Conservation (phyloP, 1,140 invertebrate species). For the Drosophila pseudoananassae region DNA sequence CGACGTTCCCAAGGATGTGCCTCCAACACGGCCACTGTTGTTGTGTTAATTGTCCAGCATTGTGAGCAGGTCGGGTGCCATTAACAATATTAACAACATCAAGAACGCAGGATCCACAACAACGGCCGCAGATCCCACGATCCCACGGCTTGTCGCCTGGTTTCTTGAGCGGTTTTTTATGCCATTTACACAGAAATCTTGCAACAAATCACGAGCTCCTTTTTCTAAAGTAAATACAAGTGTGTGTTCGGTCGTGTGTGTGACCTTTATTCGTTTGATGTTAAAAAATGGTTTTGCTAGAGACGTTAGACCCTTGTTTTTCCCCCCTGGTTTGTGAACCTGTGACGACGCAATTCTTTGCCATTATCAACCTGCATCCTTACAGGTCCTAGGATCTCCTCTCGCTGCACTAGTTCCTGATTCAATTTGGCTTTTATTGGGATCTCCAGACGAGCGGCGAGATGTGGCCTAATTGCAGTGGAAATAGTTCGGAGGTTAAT, state of each 20-base stretch:
- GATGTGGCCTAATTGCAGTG: slow-evolving; percentile 73
- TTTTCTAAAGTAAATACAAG: slow-evolving; percentile 35
- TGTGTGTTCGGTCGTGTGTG: slow-evolving; percentile 1
- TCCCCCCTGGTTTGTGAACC: slow-evolving; percentile 43
- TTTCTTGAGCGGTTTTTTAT: slow-evolving; percentile 64
- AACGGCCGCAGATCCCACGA: slow-evolving; percentile 35
- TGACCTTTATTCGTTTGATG: slow-evolving; percentile 77
- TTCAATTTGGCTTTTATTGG: slow-evolving; percentile 74
- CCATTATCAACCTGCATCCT: slow-evolving; percentile 67
- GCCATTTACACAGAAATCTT: slow-evolving; percentile 82
- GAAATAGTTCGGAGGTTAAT: slow-evolving; percentile 70
- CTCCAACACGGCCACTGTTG: slow-evolving; percentile 42
- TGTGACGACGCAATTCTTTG: slow-evolving; percentile 81
- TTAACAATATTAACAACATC: slow-evolving; percentile 69
- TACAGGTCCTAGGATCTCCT: slow-evolving; percentile 25
- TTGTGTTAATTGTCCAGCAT: slow-evolving; percentile 73
- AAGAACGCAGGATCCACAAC: slow-evolving; percentile 4
- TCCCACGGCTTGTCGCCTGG: slow-evolving; percentile 76
- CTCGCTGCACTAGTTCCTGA: slow-evolving; percentile 65
- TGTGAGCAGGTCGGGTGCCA: slow-evolving; percentile 57
- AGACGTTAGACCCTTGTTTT: slow-evolving; percentile 25
- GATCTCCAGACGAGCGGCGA: slow-evolving; percentile 35
- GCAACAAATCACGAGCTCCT: slow-evolving; percentile 77
- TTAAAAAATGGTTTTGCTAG: slow-evolving; percentile 63
- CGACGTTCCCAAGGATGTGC: slow-evolving; percentile 76